phyloP scores from a whole-genome alignment of 2,113 vertebrate species.

The Bucco capensis region DNA sequence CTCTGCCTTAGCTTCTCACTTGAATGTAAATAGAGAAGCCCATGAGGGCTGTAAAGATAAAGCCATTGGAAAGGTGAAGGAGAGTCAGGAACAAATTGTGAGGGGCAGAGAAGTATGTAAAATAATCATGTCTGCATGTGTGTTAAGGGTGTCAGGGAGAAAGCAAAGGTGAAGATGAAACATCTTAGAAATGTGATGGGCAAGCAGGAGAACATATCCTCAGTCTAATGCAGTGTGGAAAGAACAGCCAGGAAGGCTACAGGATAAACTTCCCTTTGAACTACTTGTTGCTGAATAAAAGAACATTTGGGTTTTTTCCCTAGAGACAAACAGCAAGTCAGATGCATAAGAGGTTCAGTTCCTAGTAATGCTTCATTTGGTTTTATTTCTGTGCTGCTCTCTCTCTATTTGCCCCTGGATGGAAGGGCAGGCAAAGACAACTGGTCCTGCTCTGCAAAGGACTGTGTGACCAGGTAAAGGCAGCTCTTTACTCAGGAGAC shows the following conservation, averaged over 20 bases:
- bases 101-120: background rate
- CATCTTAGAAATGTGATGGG: background rate
- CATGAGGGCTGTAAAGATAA: background rate
- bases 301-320: background rate
- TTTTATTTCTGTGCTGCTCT: background rate
- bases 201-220: background rate
- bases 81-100: background rate
- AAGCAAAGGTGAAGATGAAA: background rate
- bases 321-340: background rate
- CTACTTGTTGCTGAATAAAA: background rate
- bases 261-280: background rate
- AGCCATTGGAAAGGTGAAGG: background rate
- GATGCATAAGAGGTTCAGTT: background rate
- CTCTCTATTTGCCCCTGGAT: background rate
- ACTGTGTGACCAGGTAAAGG: background rate
- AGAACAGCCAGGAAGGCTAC: background rate
- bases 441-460: background rate
- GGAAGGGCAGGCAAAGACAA: background rate
- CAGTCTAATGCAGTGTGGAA: background rate
- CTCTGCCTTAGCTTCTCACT: background rate
- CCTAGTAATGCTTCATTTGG: background rate
- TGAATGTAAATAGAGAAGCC: background rate
- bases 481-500: background rate
- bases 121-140: background rate
- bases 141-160: background rate